phyloP scores from a whole-genome alignment of 2,797 vertebrate genomes.

The Eulemur mongoz region DNA sequence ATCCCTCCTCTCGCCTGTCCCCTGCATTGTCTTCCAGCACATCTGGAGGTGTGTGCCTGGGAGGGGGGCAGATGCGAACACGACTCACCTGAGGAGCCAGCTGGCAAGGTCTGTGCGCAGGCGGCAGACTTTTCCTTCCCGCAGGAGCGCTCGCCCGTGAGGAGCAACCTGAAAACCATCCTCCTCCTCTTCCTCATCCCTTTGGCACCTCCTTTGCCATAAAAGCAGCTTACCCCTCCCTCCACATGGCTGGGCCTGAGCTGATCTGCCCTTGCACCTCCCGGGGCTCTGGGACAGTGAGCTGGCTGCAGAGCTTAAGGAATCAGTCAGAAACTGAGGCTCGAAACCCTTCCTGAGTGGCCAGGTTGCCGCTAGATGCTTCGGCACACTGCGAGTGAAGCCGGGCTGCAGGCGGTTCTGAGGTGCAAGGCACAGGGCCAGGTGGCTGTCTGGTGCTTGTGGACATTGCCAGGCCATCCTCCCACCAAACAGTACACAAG shows the following conservation, averaged over 20 bases:
- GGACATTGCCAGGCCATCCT: not conserved
- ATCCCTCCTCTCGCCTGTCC: not conserved
- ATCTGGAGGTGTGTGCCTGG: not conserved
- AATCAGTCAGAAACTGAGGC: not conserved
- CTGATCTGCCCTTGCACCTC: no score
- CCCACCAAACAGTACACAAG: not conserved
- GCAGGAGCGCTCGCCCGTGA: not conserved
- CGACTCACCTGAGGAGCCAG: not conserved
- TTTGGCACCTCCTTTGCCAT: not conserved
- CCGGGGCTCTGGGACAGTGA: accelerated
- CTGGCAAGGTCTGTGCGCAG: not conserved
- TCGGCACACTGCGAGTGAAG: accelerated
- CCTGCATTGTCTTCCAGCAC: not conserved
- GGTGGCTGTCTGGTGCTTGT: not conserved
- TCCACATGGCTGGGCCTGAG: not conserved
- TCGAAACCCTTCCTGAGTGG: not conserved
- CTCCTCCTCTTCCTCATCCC: not conserved
- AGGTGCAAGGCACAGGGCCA: not conserved
- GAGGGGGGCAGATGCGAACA: not conserved
- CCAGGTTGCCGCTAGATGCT: not conserved
- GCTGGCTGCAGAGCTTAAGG: not conserved
- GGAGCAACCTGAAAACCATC: not conserved
- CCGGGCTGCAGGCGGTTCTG: not conserved
- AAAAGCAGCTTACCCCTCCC: not conserved
- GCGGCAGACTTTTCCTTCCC: not conserved